These are phyloP conservation scores for Rhinoraja longicauda DNA, from an alignment of 2,797 vertebrate genomes.

Conservation along the genomic window DNA sequence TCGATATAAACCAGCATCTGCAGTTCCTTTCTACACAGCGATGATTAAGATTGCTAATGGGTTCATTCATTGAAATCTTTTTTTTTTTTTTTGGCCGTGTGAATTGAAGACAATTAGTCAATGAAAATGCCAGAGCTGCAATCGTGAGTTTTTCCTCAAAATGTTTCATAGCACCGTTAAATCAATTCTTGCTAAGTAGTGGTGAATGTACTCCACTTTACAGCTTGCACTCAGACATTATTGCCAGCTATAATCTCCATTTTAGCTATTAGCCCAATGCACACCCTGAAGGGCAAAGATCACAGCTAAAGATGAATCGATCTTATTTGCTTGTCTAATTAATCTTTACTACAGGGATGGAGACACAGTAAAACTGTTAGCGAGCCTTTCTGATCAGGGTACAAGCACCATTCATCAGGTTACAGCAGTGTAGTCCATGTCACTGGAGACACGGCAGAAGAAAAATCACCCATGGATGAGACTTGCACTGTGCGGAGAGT, in stretches of 20 bases:
- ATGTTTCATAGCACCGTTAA: conserved; percentile 89
- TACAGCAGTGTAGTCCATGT: conserved; percentile 48
- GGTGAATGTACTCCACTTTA: conserved; percentile 98
- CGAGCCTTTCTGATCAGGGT: conserved; percentile 64
- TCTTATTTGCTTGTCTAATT: conserved; percentile 76
- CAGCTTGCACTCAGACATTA: conserved; percentile 82
- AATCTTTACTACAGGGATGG: conserved; percentile 69
- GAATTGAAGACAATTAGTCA: conserved; percentile 74
- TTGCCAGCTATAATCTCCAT: conserved; percentile 66
- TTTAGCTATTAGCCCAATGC: conserved; percentile 66
- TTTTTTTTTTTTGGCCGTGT: conserved; percentile 53
- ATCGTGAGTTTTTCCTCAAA: conserved; percentile 56
- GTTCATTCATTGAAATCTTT: conserved; percentile 43
- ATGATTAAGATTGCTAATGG: conserved; percentile 46
- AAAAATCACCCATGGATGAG: conserved; percentile 41
- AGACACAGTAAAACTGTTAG: conserved; percentile 72
- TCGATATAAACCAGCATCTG: too few relatives aligned
- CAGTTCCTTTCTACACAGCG: conserved; percentile 7
- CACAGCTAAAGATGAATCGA: conserved; percentile 71
- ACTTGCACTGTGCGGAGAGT: conserved; percentile 7
- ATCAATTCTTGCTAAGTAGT: conserved; percentile 98
- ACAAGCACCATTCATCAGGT: conserved; percentile 77
- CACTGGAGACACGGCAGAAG: conserved; percentile 38
- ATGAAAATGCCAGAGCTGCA: conserved; percentile 85
- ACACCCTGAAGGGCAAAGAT: conserved; percentile 64